Percentiles rank a stretch among this genome's conserved stretches.
Evolutionary conservation across 1,140 invertebrate species (phyloP).

Genomic region (Brachionus rubens): DNA sequence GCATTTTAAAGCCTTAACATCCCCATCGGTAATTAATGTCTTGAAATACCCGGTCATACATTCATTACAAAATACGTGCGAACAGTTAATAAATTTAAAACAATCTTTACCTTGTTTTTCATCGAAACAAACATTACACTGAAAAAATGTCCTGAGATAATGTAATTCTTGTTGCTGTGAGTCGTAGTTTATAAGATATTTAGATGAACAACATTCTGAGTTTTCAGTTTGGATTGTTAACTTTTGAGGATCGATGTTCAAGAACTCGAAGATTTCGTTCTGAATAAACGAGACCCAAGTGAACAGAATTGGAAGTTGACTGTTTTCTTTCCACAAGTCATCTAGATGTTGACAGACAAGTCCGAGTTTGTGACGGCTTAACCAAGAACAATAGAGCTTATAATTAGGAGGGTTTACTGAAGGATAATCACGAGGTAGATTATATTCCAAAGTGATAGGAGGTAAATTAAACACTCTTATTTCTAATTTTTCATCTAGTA

Average conservation of each 20-base stretch:
- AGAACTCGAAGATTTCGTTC: slow-evolving; percentile 62
- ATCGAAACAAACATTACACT: slow-evolving; percentile 62
- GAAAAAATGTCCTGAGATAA: slow-evolving; percentile 53
- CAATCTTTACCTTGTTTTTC: slow-evolving; percentile 65
- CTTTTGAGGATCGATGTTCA: slow-evolving; percentile 55
- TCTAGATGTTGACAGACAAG: slow-evolving; percentile 64
- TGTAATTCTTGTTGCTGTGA: slow-evolving; percentile 50
- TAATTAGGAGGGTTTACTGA: slow-evolving; percentile 62
- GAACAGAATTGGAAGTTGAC: slow-evolving; percentile 63
- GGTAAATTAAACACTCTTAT: slow-evolving; percentile 62
- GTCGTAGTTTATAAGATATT: slow-evolving; percentile 52
- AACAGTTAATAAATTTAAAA: slow-evolving; percentile 64
- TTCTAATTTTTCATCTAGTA: slow-evolving; percentile 20
- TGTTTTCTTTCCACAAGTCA: slow-evolving; percentile 63
- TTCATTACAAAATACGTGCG: slow-evolving; percentile 67
- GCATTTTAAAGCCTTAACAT: slow-evolving; percentile 64
- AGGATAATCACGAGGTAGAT: slow-evolving; percentile 65
- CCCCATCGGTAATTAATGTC: slow-evolving; percentile 67
- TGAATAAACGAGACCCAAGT: slow-evolving; percentile 65
- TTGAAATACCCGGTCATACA: slow-evolving; percentile 66
- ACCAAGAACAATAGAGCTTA: slow-evolving; percentile 65
- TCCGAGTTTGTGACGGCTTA: slow-evolving; percentile 56
- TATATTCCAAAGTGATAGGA: slow-evolving; percentile 63
- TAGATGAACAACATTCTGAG: background rate
- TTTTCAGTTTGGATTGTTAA: slow-evolving; percentile 49